These are phyloP conservation scores for Trissolcus japonicus DNA, from an alignment of 2,888 invertebrate genomes.

Conservation along the genomic window DNA sequence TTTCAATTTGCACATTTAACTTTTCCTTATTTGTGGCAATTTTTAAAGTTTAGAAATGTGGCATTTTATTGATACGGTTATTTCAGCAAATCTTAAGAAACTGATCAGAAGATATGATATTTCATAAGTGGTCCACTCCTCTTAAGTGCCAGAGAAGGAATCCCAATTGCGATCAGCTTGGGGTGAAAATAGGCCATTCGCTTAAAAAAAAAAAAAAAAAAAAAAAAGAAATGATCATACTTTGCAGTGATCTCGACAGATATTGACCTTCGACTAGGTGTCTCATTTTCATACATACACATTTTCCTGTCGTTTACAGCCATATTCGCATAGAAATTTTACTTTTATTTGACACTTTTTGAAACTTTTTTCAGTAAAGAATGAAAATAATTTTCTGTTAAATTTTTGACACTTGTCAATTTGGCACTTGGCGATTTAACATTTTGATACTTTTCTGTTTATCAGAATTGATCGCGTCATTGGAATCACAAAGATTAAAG, in stretches of 20 bases:
- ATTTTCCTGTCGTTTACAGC: slow-evolving; percentile 62
- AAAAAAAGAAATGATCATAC: slow-evolving; percentile 59
- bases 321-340: slow-evolving; percentile 20
- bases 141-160: slow-evolving; percentile 28
- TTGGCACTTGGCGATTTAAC: too few relatives aligned
- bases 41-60: too few relatives aligned
- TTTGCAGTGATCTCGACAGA: slow-evolving; percentile 67
- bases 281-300: slow-evolving; percentile 69
- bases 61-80: neutral
- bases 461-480: slow-evolving; percentile 46
- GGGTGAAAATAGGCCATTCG: slow-evolving; percentile 51
- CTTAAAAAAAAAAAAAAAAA: slow-evolving; percentile 24
- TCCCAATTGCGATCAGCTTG: slow-evolving; percentile 24
- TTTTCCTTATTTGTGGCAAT: too few relatives aligned
- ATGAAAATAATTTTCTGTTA: too few relatives aligned
- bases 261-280: slow-evolving; percentile 64
- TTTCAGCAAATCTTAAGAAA: neutral
- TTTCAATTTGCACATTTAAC: too few relatives aligned
- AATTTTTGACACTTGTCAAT: too few relatives aligned
- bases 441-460: too few relatives aligned
- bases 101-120: slow-evolving; percentile 30
- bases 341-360: neutral
- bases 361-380: too few relatives aligned
- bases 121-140: slow-evolving; percentile 25
- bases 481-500: slow-evolving; percentile 47